Evolutionary conservation across 2,113 vertebrate species (phyloP), one percentile per base, ranked within the genome.

Genomic region (Aix galericulata): DNA sequence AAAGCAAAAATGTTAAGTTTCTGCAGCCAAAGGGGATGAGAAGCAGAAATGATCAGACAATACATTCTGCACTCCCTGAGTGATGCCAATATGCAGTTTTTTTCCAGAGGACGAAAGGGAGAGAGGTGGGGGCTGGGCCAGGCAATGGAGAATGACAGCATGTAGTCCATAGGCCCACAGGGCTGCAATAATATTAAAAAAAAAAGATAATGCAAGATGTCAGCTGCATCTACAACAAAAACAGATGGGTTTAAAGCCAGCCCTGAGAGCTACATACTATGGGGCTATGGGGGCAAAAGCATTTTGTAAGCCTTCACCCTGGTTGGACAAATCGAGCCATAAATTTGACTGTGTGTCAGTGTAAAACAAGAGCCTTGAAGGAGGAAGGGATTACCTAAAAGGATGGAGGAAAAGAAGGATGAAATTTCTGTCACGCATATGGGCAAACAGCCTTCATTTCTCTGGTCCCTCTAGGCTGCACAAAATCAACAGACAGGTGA

Each of bases 41-140:
- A 94, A 88, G 92, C 93, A 95, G 91, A 93, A 94, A 83, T 29
- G 88, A 88, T 95, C 93, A 96, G 82, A 94, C 92, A 95, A 97
- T 94, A 88, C 90, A 79, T 90, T 91, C 91, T 86, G 85, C 11
- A 16, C 82, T 95, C 56, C 66, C 81, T n/a, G 80, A 93, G 53
- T 94, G 76, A 93, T 75, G 90, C 92, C 94, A 94, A 86, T 93
- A 83, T 1, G 76, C 93, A 75, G 93, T 80, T 95, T 85, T 85
- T 68, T 82, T 93, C 93, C 95, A 95, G 91, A 91, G 82, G 93
- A 89, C 0, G 2, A 48, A 63, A 73, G 75, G 42, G 31, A 88
- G 59, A 25, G 63, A 80, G 25, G 59, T 73, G 90, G 92, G 91
- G 92, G 89, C 88, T 93, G 91, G 89, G 94, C 92, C 46, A 88